These are phyloP conservation scores for Brachystomella parvula DNA, from an alignment of 1,140 invertebrate genomes.

Conservation along the genomic window DNA sequence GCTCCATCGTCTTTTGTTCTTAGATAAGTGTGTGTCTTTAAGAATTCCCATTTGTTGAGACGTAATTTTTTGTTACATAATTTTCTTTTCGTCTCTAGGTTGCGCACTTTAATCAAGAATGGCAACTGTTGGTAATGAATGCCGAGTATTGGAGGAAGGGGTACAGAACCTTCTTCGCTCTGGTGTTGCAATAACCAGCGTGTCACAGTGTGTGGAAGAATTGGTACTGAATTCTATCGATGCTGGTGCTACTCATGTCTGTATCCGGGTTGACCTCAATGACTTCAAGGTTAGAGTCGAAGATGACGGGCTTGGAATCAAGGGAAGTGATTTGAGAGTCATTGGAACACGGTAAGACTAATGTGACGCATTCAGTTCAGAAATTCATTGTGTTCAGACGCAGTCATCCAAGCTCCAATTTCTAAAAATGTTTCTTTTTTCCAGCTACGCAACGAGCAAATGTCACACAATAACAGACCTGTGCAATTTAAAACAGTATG, in stretches of 20 bases:
- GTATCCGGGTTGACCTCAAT: conserved; percentile 1
- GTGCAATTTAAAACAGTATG: conserved; percentile 49
- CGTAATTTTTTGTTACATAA: too few species aligned
- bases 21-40: too few species aligned
- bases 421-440: neutral
- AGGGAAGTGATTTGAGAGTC: neutral
- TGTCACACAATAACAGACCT: conserved; percentile 48
- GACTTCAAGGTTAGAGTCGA: conserved; percentile 18
- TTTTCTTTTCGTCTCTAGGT: neutral
- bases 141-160: neutral
- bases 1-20: too few species aligned
- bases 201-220: conserved; percentile 24
- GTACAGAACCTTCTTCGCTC: conserved; percentile 7
- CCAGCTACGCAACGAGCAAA: conserved; percentile 56
- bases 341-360: conserved; percentile 31
- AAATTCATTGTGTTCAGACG: neutral
- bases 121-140: neutral
- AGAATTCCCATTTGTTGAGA: too few species aligned
- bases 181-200: conserved; percentile 3
- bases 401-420: neutral
- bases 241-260: conserved; percentile 12
- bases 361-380: neutral
- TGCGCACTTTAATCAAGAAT: neutral
- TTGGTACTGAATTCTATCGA: conserved; percentile 22
- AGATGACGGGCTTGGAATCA: conserved; percentile 15